Evolutionary conservation across 2,888 invertebrate species (phyloP).

Genomic region (Stenodema calcarata): DNA sequence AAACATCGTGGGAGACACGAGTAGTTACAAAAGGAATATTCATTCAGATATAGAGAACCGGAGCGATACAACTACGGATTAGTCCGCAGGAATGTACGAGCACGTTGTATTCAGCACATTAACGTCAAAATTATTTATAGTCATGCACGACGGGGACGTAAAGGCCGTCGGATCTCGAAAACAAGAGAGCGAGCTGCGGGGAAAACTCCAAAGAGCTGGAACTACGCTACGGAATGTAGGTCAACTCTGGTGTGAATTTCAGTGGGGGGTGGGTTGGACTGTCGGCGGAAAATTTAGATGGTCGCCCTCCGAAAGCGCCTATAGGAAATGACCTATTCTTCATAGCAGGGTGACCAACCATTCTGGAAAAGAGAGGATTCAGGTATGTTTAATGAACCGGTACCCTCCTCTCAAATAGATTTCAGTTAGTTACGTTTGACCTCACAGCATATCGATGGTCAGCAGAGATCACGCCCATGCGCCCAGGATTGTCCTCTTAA

Average conservation of each 20-base stretch:
- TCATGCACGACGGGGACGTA: background rate
- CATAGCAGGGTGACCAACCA: background rate
- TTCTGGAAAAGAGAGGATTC: background rate
- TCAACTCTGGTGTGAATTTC: background rate
- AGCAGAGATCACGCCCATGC: background rate
- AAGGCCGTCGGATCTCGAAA: background rate
- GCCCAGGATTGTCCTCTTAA: too few relatives aligned
- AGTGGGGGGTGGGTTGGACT: background rate
- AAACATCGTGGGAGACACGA: background rate
- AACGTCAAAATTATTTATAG: conserved; percentile 17
- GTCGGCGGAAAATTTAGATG: background rate
- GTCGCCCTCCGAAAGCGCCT: background rate
- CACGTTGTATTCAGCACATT: background rate
- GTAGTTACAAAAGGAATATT: background rate
- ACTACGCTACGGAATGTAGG: background rate
- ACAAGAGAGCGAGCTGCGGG: background rate
- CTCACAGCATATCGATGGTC: background rate
- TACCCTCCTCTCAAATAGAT: background rate
- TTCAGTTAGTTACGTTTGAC: background rate
- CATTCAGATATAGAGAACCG: background rate
- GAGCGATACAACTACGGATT: background rate
- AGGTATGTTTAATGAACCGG: background rate
- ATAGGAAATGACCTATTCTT: background rate
- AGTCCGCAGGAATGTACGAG: background rate
- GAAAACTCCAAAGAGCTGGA: background rate